These are phyloP conservation scores for Diprion similis DNA, from an alignment of 1,140 invertebrate species.

Conservation along the genomic window DNA sequence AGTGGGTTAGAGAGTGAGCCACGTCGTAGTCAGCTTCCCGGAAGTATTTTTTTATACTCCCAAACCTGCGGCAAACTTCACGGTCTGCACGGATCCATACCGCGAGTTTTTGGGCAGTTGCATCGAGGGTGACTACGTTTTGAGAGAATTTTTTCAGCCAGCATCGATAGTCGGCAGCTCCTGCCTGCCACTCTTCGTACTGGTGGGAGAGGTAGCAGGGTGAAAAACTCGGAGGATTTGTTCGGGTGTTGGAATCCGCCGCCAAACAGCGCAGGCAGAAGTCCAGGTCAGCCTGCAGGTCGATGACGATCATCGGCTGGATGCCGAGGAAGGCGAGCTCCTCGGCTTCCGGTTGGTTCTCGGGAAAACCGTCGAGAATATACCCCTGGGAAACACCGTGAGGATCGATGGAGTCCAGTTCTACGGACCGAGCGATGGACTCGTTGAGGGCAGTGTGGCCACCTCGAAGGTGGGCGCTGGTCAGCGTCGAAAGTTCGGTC, in stretches of 20 bases:
- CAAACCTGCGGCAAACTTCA: constrained; percentile 38
- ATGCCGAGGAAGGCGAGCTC: constrained; percentile 58
- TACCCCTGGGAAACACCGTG: constrained; percentile 59
- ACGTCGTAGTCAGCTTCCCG: constrained; percentile 43
- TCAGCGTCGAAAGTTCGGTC: constrained; percentile 55
- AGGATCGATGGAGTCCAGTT: constrained; percentile 58
- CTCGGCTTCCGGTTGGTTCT: constrained; percentile 54
- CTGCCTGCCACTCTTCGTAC: constrained; percentile 54
- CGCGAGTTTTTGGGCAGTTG: constrained; percentile 58
- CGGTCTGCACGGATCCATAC: constrained; percentile 55
- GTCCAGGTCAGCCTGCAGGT: constrained; percentile 52
- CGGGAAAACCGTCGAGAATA: constrained; percentile 67
- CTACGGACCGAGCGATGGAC: constrained; percentile 56
- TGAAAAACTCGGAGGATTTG: constrained; percentile 51
- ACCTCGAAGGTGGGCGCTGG: constrained; percentile 45
- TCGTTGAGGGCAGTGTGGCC: constrained; percentile 50
- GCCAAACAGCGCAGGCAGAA: constrained; percentile 53
- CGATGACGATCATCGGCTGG: constrained; percentile 63
- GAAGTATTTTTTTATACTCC: constrained; percentile 31
- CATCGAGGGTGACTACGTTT: constrained; percentile 56
- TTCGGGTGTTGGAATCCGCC: constrained; percentile 38
- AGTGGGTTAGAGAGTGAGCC: constrained; percentile 46
- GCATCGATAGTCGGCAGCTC: constrained; percentile 45
- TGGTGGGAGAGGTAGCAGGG: constrained; percentile 52
- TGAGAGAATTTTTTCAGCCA: constrained; percentile 63